phyloP scores from a whole-genome alignment of 1,140 invertebrate genomes.

The Acromyrmex heyeri region DNA sequence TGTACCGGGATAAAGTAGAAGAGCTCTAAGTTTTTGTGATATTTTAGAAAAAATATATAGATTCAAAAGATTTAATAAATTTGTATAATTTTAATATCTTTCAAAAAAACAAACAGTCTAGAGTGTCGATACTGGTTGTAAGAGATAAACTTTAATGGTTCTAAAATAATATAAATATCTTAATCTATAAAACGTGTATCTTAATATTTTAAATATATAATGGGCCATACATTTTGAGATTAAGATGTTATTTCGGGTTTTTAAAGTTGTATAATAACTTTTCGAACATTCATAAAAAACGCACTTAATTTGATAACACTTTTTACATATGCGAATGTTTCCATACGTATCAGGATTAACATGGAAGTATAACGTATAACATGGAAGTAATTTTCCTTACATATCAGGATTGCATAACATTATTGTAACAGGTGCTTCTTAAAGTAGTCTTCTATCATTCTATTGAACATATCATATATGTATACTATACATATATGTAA shows the following conservation, averaged over 20 bases:
- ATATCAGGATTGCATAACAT: background rate
- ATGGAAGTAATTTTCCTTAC: background rate
- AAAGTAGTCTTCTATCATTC: slow-evolving; percentile 57
- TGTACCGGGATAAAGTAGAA: slow-evolving; percentile 52
- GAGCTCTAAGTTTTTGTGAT: slow-evolving; percentile 30
- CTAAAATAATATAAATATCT: slow-evolving; percentile 19
- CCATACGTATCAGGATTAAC: background rate
- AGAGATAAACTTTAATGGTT: slow-evolving; percentile 37
- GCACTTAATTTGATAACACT: background rate
- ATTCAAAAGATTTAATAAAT: slow-evolving; percentile 26
- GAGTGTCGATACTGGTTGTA: slow-evolving; percentile 62
- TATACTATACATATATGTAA: background rate
- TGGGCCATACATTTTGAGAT: slow-evolving; percentile 50
- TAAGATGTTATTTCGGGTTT: background rate
- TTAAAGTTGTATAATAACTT: background rate
- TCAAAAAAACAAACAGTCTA: slow-evolving; percentile 33
- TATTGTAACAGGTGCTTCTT: slow-evolving; percentile 36
- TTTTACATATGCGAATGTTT: slow-evolving; percentile 20
- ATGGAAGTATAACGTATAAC: background rate
- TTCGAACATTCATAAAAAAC: background rate
- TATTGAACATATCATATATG: background rate
- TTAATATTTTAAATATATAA: slow-evolving; percentile 32
- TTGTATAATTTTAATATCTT: slow-evolving; percentile 31
- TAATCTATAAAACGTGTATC: slow-evolving; percentile 25
- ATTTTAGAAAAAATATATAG: slow-evolving; percentile 28